Evolutionary conservation across 2,888 invertebrate species (phyloP), one percentile per base, ranked within the genome.

Genomic region (Frankliniella fusca): DNA sequence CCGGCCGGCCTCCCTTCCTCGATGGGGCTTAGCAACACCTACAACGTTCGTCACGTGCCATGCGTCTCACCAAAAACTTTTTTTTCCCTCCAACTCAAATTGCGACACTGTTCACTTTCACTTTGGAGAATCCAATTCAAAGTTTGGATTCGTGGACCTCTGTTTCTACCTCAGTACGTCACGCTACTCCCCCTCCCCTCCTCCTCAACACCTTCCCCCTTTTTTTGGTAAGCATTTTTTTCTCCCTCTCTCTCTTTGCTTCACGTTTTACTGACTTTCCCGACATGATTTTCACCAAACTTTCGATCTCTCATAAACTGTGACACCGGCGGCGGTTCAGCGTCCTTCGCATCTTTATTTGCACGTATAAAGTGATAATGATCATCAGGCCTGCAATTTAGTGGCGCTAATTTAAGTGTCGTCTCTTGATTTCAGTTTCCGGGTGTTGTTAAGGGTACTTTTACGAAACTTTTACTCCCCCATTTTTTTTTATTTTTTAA

Each of bases 81-180:
- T 38, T 38, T 61, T 61, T 76, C 8, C 27, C 27, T 11, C 23
- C 23, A 27, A 27, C 27, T 76, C 23, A 27, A 76, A 76, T 76
- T 76, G 70, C 70, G 70, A 23, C 70, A 27, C 23, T 23, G 27
- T 76, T 76, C 70, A 70, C 70, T 23, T n/a, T 76, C 23, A 76
- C 27, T 76, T 70, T 23, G 70, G 70, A 27, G 27, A 76, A 23
- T 23, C 70, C n/a, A 76, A 23, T 76, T 23, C n/a, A 23, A 76
- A n/a, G n/a, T 70, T 76, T 23, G 70, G 70, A 23, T 27, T 27
- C 27, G 70, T 23, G 70, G 8, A 27, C 27, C 23, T 70, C 54
- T 15, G 54, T 54, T 20, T 38, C 38, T 38, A 5, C 61, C 54
- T 54, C 15, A 1, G 61, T 18, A 15, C 61, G 61, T 54, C 54